phyloP scores from a whole-genome alignment of 2,888 invertebrate species.

The Harpalus rufipes region DNA sequence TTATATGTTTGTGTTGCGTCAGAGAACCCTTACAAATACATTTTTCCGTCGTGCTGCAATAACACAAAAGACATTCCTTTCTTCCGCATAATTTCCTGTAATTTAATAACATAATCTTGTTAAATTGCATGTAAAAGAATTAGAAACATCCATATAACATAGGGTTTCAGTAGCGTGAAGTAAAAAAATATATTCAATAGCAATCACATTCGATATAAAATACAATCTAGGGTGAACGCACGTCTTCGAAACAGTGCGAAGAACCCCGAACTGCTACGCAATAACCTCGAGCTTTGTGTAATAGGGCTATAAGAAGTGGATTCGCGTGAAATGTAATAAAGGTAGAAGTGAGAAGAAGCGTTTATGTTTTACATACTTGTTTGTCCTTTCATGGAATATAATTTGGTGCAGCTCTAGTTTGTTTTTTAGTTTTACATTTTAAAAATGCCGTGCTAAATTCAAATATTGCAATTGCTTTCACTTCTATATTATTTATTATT shows the following conservation, averaged over 20 bases:
- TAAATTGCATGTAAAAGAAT: slow-evolving; percentile 39
- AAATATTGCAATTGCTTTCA: no score
- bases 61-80: background rate
- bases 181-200: slow-evolving; percentile 59
- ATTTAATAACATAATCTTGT: slow-evolving; percentile 33
- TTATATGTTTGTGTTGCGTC: no score
- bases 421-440: no score
- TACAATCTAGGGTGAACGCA: slow-evolving; percentile 28
- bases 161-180: slow-evolving; percentile 21
- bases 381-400: no score
- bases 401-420: no score
- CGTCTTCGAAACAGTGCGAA: slow-evolving; percentile 11
- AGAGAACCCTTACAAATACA: background rate
- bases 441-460: no score
- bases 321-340: slow-evolving; percentile 36
- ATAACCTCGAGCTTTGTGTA: background rate
- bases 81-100: slow-evolving; percentile 19
- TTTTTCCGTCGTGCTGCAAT: background rate
- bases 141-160: slow-evolving; percentile 13
- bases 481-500: no score
- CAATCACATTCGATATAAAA: slow-evolving; percentile 53
- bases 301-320: background rate
- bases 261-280: background rate
- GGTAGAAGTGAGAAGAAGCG: slow-evolving; percentile 3
- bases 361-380: slow-evolving; percentile 63